A percentile compares a stretch with the other conserved stretches of the same genome.
phyloP scores from a whole-genome alignment of 2,797 vertebrate species.

The Oreochromis grahami region DNA sequence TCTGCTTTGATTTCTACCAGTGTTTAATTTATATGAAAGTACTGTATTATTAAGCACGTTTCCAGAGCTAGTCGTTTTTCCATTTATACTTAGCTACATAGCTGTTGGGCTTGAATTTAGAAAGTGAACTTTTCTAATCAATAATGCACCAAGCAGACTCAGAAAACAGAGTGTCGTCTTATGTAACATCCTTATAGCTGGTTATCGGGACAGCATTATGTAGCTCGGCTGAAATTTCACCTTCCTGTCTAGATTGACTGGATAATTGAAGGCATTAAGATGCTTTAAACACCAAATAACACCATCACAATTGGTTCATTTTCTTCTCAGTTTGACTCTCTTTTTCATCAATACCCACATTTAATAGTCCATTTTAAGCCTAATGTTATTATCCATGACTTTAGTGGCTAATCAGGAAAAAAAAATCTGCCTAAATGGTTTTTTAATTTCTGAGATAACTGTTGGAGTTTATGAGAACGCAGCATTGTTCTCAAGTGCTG shows the following conservation, averaged over 20 bases:
- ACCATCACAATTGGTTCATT: background rate
- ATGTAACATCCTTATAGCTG: background rate
- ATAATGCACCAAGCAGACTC: slow-evolving; percentile 17
- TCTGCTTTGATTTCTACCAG: background rate
- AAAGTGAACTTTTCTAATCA: slow-evolving; percentile 25
- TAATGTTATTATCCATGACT: background rate
- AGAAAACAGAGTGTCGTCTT: background rate
- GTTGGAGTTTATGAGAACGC: background rate
- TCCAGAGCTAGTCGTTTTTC: background rate
- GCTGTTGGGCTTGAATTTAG: slow-evolving; percentile 4
- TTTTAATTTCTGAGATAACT: background rate
- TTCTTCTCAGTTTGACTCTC: background rate
- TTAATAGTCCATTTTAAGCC: background rate
- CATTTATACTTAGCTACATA: background rate
- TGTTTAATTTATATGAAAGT: background rate
- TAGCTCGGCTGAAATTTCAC: background rate
- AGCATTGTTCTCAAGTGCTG: background rate
- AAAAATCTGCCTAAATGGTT: background rate
- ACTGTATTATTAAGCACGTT: background rate
- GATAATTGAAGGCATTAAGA: background rate
- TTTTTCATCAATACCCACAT: background rate
- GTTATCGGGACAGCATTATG: slow-evolving; percentile 1
- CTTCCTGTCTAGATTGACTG: background rate
- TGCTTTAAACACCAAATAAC: background rate
- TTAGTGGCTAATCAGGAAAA: background rate